Conservation (phyloP, 2,797 vertebrate species). For the Botia almorhae region DNA sequence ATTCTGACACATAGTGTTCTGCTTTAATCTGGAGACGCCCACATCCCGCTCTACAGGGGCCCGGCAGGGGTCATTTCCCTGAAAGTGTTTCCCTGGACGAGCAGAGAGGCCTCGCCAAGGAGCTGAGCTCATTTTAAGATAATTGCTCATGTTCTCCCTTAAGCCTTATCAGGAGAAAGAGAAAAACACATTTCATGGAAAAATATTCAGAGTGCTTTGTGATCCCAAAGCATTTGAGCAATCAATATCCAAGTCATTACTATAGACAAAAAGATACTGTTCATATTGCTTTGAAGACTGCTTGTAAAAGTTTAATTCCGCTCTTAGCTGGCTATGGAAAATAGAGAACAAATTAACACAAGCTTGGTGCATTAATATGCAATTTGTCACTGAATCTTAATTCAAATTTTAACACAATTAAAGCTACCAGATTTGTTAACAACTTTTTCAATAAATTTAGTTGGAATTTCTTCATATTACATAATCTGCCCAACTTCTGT, state of each 20-base stretch:
- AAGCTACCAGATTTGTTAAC: neutral
- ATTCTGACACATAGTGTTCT: slow-evolving; percentile 59
- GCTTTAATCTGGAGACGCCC: slow-evolving; percentile 64
- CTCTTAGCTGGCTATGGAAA: slow-evolving; percentile 31
- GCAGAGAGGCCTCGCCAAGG: slow-evolving; percentile 63
- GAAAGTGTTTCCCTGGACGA: slow-evolving; percentile 65
- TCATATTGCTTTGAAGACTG: slow-evolving; percentile 33
- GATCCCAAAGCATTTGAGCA: slow-evolving; percentile 52
- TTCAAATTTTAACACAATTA: neutral
- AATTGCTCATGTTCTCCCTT: slow-evolving; percentile 72
- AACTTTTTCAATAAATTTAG: neutral
- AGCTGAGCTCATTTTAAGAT: slow-evolving; percentile 77
- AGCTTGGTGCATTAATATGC: slow-evolving; percentile 36
- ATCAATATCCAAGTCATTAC: slow-evolving; percentile 57
- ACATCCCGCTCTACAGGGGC: slow-evolving; percentile 66
- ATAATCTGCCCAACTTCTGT: neutral
- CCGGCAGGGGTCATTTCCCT: slow-evolving; percentile 72
- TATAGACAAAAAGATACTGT: slow-evolving; percentile 38
- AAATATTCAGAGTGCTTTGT: slow-evolving; percentile 55
- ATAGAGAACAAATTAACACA: slow-evolving; percentile 26
- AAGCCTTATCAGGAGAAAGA: slow-evolving; percentile 70
- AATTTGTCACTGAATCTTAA: slow-evolving; percentile 25
- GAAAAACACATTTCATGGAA: slow-evolving; percentile 58
- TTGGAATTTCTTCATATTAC: neutral
- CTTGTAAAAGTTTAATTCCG: slow-evolving; percentile 34